A percentile compares a stretch with the other conserved stretches of the same genome.
These are phyloP conservation scores for Pogonomyrmex barbatus DNA, from an alignment of 1,140 invertebrate species.

Conservation along the genomic window DNA sequence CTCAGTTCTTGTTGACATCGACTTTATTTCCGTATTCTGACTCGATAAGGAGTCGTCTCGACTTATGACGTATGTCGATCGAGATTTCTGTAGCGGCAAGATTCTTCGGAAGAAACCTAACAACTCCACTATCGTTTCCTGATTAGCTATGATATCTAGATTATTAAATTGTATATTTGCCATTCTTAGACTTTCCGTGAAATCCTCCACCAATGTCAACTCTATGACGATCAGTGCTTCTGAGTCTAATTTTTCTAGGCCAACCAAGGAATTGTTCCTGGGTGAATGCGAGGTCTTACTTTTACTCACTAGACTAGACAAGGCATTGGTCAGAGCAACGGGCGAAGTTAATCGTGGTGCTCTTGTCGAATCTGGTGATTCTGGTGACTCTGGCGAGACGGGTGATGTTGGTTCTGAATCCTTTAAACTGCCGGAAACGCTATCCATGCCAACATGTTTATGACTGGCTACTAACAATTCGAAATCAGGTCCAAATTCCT, in stretches of 20 bases:
- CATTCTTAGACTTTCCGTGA: conserved; percentile 89
- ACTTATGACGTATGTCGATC: conserved; percentile 72
- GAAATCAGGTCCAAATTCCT: conserved; percentile 97
- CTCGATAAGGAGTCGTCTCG: conserved; percentile 79
- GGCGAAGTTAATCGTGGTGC: conserved; percentile 86
- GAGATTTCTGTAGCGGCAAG: conserved; percentile 86
- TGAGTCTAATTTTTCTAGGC: conserved; percentile 87
- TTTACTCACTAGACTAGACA: conserved; percentile 84
- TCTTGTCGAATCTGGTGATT: conserved; percentile 87
- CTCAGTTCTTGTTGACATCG: conserved; percentile 88
- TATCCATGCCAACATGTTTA: conserved; percentile 97
- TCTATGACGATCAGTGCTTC: conserved; percentile 96
- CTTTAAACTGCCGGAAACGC: conserved; percentile 95
- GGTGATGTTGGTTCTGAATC: conserved; percentile 97
- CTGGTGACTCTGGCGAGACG: conserved; percentile 90
- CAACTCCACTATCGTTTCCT: conserved; percentile 97
- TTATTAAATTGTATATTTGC: conserved; percentile 97
- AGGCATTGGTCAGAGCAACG: conserved; percentile 87
- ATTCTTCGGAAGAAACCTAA: conserved; percentile 94
- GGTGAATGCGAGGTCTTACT: conserved; percentile 78
- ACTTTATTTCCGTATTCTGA: conserved; percentile 73
- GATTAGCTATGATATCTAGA: conserved; percentile 98
- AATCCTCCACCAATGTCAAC: conserved; percentile 90
- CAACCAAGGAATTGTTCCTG: conserved; percentile 78
- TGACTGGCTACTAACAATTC: conserved; percentile 97